Conservation (phyloP, 2,797 vertebrate species). For the Spea hammondii region DNA sequence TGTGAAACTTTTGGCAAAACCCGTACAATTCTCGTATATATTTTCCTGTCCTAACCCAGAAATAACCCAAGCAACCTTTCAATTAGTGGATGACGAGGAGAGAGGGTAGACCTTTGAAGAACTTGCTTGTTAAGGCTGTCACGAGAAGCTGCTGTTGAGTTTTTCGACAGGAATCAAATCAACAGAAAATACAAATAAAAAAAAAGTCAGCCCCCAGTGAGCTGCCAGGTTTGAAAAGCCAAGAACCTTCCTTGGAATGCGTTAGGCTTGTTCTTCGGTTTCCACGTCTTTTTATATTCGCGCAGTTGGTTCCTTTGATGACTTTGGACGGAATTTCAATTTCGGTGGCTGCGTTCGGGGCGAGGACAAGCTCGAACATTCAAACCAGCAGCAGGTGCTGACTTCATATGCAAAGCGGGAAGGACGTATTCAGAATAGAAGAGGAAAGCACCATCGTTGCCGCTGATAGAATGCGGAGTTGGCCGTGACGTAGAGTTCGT, state of each 20-base stretch:
- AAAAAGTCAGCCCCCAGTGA: neutral
- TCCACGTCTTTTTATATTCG: conserved; percentile 39
- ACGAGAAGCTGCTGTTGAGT: conserved; percentile 25
- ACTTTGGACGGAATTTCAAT: conserved; percentile 40
- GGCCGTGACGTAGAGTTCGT: too few relatives aligned
- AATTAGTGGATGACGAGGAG: conserved; percentile 24
- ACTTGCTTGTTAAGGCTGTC: conserved; percentile 43
- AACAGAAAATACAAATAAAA: neutral
- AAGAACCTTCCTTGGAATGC: conserved; percentile 47
- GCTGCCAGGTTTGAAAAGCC: conserved; percentile 47
- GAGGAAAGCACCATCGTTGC: too few relatives aligned
- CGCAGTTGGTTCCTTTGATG: conserved; percentile 40
- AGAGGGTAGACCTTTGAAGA: conserved; percentile 37
- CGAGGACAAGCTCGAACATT: conserved; percentile 4
- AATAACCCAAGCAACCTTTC: conserved; percentile 50
- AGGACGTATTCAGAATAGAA: neutral
- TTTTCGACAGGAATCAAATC: conserved; percentile 14
- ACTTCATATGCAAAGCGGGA: conserved; percentile 18
- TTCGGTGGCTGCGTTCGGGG: conserved; percentile 6
- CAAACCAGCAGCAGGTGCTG: conserved; percentile 39
- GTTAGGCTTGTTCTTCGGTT: conserved; percentile 6
- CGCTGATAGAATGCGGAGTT: too few relatives aligned
- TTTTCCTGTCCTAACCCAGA: conserved; percentile 30
- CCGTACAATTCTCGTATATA: neutral
- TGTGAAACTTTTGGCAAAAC: conserved; percentile 37